These are phyloP conservation scores for Thysanoteuthis rhombus DNA, from an alignment of 2,888 invertebrate species.

Conservation along the genomic window DNA sequence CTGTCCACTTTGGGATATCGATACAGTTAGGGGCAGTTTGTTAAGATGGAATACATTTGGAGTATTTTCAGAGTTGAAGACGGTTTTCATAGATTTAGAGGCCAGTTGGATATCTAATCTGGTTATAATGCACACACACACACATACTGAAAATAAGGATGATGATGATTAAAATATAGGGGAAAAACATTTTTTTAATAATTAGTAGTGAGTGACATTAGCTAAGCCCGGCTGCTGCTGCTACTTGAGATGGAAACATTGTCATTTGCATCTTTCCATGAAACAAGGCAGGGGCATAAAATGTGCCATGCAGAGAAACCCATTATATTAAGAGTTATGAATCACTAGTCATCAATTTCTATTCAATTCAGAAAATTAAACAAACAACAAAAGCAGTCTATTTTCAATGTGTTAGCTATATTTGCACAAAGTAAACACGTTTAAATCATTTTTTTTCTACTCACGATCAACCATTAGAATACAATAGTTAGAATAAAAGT, in stretches of 20 bases:
- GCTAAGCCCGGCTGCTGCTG: background rate
- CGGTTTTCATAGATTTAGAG: background rate
- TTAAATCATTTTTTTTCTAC: background rate
- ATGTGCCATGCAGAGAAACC: background rate
- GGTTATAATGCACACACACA: background rate
- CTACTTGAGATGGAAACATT: background rate
- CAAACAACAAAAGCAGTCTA: background rate
- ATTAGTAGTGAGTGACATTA: background rate
- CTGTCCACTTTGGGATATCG: background rate
- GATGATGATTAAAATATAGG: background rate
- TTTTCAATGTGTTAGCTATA: background rate
- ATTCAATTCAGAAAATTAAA: background rate
- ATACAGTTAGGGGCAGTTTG: background rate
- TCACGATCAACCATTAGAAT: background rate
- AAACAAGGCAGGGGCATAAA: background rate
- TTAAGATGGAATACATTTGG: background rate
- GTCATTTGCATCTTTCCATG: background rate
- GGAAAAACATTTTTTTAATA: constrained; percentile 1
- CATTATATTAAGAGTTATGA: constrained; percentile 12
- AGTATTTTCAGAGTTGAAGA: background rate
- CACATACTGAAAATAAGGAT: background rate
- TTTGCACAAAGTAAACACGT: background rate
- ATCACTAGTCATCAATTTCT: constrained; percentile 12
- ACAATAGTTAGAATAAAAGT: background rate
- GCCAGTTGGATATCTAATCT: background rate